Evolutionary conservation across 2,113 vertebrate species (phyloP).

Genomic region (Xyliphius kryptos): DNA sequence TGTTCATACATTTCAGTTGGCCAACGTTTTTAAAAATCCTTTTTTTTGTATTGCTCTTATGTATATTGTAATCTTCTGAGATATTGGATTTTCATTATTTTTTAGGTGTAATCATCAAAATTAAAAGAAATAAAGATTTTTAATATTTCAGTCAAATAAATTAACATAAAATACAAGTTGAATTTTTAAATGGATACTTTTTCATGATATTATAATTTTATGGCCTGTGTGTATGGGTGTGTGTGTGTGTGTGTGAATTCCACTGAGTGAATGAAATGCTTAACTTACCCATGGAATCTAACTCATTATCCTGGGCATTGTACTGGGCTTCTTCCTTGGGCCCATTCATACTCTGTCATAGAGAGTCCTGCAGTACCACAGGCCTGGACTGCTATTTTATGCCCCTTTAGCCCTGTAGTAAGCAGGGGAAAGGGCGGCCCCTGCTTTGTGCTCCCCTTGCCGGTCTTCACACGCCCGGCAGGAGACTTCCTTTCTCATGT

Average conservation of each 20-base stretch:
- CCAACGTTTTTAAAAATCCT: too few relatives aligned
- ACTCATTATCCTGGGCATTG: conserved; percentile 71
- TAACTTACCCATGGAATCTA: conserved; percentile 76
- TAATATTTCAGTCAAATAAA: too few relatives aligned
- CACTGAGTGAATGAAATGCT: conserved; percentile 69
- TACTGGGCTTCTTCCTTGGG: conserved; percentile 63
- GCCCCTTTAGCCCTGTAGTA: conserved; percentile 69
- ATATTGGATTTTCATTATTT: too few relatives aligned
- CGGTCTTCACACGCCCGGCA: conserved; percentile 70
- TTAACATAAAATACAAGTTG: too few relatives aligned
- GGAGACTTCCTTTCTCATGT: conserved; percentile 78
- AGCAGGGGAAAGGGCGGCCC: conserved; percentile 66
- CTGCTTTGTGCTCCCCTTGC: conserved; percentile 68
- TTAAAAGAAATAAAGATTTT: too few relatives aligned
- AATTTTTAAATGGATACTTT: too few relatives aligned
- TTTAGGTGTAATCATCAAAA: too few relatives aligned
- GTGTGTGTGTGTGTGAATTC: conserved; percentile 28
- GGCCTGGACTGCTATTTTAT: conserved; percentile 77
- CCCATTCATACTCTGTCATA: conserved; percentile 72
- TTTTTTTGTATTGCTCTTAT: too few relatives aligned
- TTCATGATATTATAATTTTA: too few relatives aligned
- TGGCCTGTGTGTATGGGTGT: neutral
- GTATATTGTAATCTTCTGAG: too few relatives aligned
- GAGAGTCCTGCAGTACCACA: conserved; percentile 74
- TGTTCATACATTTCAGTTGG: too few relatives aligned